These are phyloP conservation scores for Dynastes maya DNA, from an alignment of 2,888 invertebrate genomes.

Conservation along the genomic window DNA sequence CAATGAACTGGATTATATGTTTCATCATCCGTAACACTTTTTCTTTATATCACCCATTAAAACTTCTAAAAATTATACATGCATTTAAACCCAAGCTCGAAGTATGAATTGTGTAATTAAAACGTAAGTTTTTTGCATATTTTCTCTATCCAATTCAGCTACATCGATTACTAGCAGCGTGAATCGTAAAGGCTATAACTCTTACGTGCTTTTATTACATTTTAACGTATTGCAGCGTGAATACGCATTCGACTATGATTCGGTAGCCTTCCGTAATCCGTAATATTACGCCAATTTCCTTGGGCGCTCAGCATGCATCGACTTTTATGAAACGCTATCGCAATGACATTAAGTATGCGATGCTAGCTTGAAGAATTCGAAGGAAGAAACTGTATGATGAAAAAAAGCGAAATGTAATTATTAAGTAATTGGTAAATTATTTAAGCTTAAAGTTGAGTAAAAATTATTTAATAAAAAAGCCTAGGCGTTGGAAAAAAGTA, in stretches of 20 bases:
- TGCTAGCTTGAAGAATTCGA: conserved; percentile 9
- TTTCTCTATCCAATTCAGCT: too few relatives aligned
- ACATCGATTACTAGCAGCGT: too few relatives aligned
- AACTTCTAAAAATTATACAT: too few relatives aligned
- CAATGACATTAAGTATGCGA: conserved; percentile 11
- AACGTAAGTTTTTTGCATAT: too few relatives aligned
- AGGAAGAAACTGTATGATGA: not conserved
- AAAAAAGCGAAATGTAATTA: conserved; percentile 1
- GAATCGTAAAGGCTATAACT: not conserved
- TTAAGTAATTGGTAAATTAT: conserved; percentile 11
- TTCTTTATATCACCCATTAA: too few relatives aligned
- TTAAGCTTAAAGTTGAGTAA: too few relatives aligned
- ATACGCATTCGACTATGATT: conserved; percentile 18
- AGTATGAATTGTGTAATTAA: too few relatives aligned
- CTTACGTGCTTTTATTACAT: not conserved
- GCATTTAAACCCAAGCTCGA: too few relatives aligned
- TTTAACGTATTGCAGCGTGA: not conserved
- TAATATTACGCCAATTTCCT: conserved; percentile 4
- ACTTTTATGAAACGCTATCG: conserved; percentile 4
- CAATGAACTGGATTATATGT: too few relatives aligned
- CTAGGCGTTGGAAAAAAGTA: too few relatives aligned
- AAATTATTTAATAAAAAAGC: too few relatives aligned
- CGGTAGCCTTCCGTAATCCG: not conserved
- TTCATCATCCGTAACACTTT: too few relatives aligned
- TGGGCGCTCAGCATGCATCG: not conserved